Percentiles rank a stretch among this genome's conserved stretches.
Conservation (phyloP, 2,888 invertebrate genomes). For the Trypoxylon attenuatum region DNA sequence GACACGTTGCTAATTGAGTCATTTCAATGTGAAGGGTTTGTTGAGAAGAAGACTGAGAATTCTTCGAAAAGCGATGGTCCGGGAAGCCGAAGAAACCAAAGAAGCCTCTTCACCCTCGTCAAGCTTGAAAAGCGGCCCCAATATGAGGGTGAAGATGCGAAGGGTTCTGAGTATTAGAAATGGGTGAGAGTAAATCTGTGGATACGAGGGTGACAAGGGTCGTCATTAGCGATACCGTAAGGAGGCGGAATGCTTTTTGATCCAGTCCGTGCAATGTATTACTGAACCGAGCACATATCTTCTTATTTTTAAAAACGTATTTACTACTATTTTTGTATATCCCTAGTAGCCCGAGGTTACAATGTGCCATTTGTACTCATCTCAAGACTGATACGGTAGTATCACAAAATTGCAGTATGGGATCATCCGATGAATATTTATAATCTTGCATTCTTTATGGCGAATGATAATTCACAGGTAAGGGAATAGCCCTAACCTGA, state of each 20-base stretch:
- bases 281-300: too few species aligned
- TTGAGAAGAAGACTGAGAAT: conserved; percentile 12
- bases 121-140: conserved; percentile 29
- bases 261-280: too few species aligned
- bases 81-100: conserved; percentile 14
- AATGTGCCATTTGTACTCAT: too few species aligned
- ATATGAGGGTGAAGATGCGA: conserved; percentile 41
- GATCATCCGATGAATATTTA: too few species aligned
- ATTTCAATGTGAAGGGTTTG: conserved; percentile 18
- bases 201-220: conserved; percentile 55
- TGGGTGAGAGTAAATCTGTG: conserved; percentile 52
- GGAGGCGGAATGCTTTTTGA: conserved; percentile 11
- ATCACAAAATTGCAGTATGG: too few species aligned
- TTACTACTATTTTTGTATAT: too few species aligned
- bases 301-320: too few species aligned
- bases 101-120: conserved; percentile 37
- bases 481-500: conserved; percentile 14
- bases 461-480: conserved; percentile 27
- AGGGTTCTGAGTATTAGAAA: conserved; percentile 39
- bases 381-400: too few species aligned
- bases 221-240: conserved; percentile 52
- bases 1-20: conserved; percentile 6
- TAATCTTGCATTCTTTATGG: neutral
- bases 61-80: neutral
- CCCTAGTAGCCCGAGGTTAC: too few species aligned